Percentiles rank a stretch among this genome's conserved stretches.
Evolutionary conservation across 2,888 invertebrate genomes (phyloP).

Genomic region (Andrena trimmerana): DNA sequence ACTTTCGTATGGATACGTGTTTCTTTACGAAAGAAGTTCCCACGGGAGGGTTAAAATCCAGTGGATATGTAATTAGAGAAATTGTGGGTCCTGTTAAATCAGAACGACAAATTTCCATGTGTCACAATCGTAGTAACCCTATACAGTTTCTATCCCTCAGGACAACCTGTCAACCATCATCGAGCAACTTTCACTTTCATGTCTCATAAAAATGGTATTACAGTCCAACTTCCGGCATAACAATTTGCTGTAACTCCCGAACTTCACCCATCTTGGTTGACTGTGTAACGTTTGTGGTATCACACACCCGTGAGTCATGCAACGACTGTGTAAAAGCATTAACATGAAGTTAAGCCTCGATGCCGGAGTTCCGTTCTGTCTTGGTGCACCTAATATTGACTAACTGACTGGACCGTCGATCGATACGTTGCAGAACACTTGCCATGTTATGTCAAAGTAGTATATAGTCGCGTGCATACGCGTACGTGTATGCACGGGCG

Average conservation of each 20-base stretch:
- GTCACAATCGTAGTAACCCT: not conserved
- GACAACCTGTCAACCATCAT: not conserved
- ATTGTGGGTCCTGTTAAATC: too few relatives aligned
- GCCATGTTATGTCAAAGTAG: constrained; percentile 39
- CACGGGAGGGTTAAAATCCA: not conserved
- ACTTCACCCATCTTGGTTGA: not conserved
- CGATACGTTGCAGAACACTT: constrained; percentile 56
- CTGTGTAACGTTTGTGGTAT: not conserved
- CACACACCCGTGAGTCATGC: not conserved
- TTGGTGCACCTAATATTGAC: constrained; percentile 57
- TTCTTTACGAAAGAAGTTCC: not conserved
- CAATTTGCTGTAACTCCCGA: constrained; percentile 10
- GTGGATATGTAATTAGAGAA: too few relatives aligned
- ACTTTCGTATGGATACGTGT: not conserved
- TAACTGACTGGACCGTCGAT: constrained; percentile 48
- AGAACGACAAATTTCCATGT: not conserved
- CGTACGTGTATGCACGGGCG: not conserved
- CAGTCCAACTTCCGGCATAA: not conserved
- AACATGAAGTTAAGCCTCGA: constrained; percentile 52
- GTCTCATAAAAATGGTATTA: constrained; percentile 21
- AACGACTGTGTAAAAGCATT: constrained; percentile 5
- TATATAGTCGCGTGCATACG: not conserved
- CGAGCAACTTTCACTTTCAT: constrained; percentile 21
- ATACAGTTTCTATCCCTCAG: not conserved
- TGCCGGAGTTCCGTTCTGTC: constrained; percentile 28